phyloP scores from a whole-genome alignment of 1,140 invertebrate genomes.

The Magallana angulata region DNA sequence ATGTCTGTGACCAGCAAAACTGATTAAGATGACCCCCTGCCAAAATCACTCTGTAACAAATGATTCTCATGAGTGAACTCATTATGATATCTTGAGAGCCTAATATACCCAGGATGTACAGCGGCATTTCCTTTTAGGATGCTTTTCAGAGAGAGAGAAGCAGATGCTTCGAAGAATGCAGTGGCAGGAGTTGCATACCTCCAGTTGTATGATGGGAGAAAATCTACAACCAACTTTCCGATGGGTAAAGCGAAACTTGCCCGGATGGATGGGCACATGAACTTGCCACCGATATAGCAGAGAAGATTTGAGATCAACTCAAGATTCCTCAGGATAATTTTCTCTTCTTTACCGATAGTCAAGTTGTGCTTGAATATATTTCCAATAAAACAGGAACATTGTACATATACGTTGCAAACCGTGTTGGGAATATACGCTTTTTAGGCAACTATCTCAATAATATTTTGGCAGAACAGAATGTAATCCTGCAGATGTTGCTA shows the following conservation, averaged over 20 bases:
- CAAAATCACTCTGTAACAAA: too few species aligned
- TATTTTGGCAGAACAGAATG: conserved; percentile 26
- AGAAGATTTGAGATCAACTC: conserved; percentile 22
- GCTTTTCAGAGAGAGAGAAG: too few species aligned
- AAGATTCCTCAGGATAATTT: conserved; percentile 40
- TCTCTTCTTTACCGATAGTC: too few species aligned
- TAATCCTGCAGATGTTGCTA: conserved; percentile 46
- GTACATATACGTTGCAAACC: conserved; percentile 39
- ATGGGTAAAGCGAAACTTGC: conserved; percentile 50
- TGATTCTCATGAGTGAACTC: too few species aligned
- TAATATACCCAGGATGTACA: too few species aligned
- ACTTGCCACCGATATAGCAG: too few species aligned
- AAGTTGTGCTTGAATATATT: conserved; percentile 47
- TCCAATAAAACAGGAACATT: conserved; percentile 39
- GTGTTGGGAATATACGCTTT: conserved; percentile 34
- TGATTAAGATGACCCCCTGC: too few species aligned
- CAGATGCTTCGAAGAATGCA: conserved; percentile 51
- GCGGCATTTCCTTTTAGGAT: too few species aligned
- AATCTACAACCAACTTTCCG: background rate
- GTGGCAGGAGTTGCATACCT: conserved; percentile 51
- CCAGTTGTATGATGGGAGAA: background rate
- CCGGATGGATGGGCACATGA: conserved; percentile 47
- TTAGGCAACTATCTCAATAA: conserved; percentile 40
- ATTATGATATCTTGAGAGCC: too few species aligned
- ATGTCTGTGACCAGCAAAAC: too few species aligned